phyloP scores from a whole-genome alignment of 2,113 vertebrate species.

The Holacanthus passer region DNA sequence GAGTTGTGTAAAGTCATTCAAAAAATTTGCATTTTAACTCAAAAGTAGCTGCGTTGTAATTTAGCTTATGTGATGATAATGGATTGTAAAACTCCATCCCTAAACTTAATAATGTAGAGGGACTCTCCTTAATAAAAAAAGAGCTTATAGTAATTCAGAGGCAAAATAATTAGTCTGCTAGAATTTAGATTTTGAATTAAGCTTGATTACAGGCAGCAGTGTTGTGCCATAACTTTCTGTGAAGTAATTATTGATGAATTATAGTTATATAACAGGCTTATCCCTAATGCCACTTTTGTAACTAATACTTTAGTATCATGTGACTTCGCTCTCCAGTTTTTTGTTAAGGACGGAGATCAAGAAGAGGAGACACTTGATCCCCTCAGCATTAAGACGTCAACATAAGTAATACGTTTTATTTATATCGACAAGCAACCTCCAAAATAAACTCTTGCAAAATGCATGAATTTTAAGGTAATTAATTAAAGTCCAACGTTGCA shows the following conservation, averaged over 20 bases:
- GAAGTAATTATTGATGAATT: constrained; percentile 20
- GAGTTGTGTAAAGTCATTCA: neutral
- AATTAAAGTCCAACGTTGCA: neutral
- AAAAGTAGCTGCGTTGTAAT: neutral
- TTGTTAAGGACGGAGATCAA: constrained; percentile 9
- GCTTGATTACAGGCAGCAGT: neutral
- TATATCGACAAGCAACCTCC: constrained; percentile 11
- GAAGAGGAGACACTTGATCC: constrained; percentile 48
- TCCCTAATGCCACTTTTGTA: constrained; percentile 14
- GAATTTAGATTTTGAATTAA: constrained; percentile 18
- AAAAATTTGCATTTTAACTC: constrained; percentile 2
- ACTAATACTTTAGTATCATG: constrained; percentile 30
- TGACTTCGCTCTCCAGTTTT: neutral
- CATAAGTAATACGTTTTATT: constrained; percentile 42
- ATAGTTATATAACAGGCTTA: constrained; percentile 7
- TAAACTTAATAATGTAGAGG: neutral
- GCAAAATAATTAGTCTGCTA: neutral
- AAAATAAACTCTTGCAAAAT: neutral
- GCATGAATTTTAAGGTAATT: neutral
- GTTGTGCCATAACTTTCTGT: neutral
- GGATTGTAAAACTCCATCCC: neutral
- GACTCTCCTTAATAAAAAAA: neutral
- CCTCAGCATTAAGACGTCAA: constrained; percentile 51
- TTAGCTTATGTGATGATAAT: constrained; percentile 7
- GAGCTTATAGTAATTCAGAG: neutral